Conservation (phyloP, 1,140 invertebrate genomes). For the Drosophila chauvacae region DNA sequence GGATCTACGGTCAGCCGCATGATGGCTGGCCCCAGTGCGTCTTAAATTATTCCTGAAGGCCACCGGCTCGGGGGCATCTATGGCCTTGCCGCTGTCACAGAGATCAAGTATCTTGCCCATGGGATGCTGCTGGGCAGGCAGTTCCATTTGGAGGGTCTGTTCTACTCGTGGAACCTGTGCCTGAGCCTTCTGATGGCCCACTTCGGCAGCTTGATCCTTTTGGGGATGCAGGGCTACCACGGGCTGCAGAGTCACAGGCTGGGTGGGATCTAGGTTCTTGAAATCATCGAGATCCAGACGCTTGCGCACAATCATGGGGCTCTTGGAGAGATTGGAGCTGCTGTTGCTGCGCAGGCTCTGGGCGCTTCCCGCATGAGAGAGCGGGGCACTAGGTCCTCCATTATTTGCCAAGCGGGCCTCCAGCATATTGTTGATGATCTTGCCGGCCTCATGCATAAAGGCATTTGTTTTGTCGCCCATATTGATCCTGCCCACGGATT, state of each 20-base stretch:
- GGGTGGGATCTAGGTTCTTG: constrained; percentile 72
- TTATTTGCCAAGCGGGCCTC: constrained; percentile 66
- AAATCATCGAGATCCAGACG: constrained; percentile 75
- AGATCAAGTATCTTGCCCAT: constrained; percentile 76
- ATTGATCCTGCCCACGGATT: constrained; percentile 72
- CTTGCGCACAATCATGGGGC: constrained; percentile 78
- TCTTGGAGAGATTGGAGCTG: constrained; percentile 73
- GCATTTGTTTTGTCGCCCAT: constrained; percentile 81
- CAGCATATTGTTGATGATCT: constrained; percentile 81
- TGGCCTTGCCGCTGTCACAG: constrained; percentile 66
- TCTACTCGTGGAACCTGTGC: constrained; percentile 46
- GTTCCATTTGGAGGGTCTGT: constrained; percentile 52
- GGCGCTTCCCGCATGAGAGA: constrained; percentile 63
- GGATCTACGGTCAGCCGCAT: constrained; percentile 78
- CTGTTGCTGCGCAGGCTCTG: constrained; percentile 74
- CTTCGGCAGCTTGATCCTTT: constrained; percentile 11
- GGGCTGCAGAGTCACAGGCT: constrained; percentile 63
- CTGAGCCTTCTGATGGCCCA: constrained; percentile 46
- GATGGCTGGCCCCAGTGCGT: constrained; percentile 70
- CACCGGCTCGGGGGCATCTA: constrained; percentile 63
- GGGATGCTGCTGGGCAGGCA: constrained; percentile 72
- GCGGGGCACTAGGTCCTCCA: constrained; percentile 29
- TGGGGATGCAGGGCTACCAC: constrained; percentile 58
- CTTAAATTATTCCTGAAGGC: constrained; percentile 69
- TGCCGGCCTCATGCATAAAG: constrained; percentile 80